phyloP scores from a whole-genome alignment of 2,113 vertebrate genomes.

The Piprites chloris region DNA sequence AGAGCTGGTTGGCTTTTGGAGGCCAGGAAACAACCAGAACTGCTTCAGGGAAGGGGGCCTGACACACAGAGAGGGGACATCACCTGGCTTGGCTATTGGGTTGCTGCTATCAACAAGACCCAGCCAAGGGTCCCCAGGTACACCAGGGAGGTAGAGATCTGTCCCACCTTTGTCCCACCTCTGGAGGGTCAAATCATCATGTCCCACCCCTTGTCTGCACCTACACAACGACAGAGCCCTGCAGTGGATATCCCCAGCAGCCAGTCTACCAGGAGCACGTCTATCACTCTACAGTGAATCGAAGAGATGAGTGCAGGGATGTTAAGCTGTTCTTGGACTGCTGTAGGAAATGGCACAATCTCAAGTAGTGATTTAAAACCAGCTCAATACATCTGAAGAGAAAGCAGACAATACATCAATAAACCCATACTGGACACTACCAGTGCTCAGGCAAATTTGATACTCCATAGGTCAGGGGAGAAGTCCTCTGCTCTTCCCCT shows the following conservation, averaged over 20 bases:
- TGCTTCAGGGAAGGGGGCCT: background rate
- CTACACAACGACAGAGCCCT: background rate
- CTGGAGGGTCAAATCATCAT: background rate
- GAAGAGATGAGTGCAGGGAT: background rate
- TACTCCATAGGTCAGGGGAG: background rate
- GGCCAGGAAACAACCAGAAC: background rate
- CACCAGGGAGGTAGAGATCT: background rate
- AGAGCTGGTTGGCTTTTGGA: background rate
- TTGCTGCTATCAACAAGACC: background rate
- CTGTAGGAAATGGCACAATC: background rate
- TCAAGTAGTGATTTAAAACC: background rate
- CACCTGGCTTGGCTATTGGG: background rate
- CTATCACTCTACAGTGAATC: background rate
- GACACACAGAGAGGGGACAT: background rate
- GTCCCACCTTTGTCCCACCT: no score
- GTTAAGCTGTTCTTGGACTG: background rate
- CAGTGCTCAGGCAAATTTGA: background rate
- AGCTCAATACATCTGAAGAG: background rate
- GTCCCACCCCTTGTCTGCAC: background rate
- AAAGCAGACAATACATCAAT: background rate
- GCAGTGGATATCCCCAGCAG: background rate
- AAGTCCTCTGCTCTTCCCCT: background rate
- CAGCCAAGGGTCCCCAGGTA: background rate
- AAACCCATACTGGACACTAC: background rate
- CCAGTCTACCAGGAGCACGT: rapidly evolving